phyloP scores from a whole-genome alignment of 1,140 invertebrate genomes.

The Platyscapa corneri region DNA sequence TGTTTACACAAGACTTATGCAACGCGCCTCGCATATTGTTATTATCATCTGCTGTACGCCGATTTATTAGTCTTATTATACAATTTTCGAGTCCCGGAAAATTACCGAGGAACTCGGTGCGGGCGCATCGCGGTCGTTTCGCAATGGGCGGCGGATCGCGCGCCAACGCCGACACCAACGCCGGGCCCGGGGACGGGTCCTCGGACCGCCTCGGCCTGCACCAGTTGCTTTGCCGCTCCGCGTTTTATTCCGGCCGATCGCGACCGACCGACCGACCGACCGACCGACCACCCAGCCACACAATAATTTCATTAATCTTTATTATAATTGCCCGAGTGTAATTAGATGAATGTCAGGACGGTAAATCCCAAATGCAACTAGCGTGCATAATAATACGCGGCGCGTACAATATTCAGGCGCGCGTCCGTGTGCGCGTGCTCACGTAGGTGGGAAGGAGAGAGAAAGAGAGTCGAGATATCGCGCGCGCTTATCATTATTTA shows the following conservation, averaged over 20 bases:
- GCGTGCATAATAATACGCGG: constrained; percentile 50
- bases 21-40: constrained; percentile 45
- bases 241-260: constrained; percentile 12
- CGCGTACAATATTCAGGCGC: constrained; percentile 42
- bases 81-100: constrained; percentile 46
- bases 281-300: not conserved
- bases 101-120: constrained; percentile 17
- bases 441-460: not conserved
- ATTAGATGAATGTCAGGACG: constrained; percentile 52
- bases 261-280: not conserved
- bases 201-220: not conserved
- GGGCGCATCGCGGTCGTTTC: not conserved
- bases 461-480: constrained; percentile 35
- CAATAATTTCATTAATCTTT: constrained; percentile 55
- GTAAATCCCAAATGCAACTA: constrained; percentile 54
- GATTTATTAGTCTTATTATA: constrained; percentile 51
- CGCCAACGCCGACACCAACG: too few relatives aligned
- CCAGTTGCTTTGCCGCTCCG: not conserved
- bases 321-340: constrained; percentile 48
- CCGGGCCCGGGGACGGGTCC: too few relatives aligned
- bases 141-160: not conserved
- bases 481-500: constrained; percentile 51
- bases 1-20: constrained; percentile 54
- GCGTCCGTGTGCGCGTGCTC: not conserved
- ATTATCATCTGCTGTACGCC: constrained; percentile 47